Conservation (phyloP, 2,113 vertebrate species). For the Lycocorax pyrrhopterus region DNA sequence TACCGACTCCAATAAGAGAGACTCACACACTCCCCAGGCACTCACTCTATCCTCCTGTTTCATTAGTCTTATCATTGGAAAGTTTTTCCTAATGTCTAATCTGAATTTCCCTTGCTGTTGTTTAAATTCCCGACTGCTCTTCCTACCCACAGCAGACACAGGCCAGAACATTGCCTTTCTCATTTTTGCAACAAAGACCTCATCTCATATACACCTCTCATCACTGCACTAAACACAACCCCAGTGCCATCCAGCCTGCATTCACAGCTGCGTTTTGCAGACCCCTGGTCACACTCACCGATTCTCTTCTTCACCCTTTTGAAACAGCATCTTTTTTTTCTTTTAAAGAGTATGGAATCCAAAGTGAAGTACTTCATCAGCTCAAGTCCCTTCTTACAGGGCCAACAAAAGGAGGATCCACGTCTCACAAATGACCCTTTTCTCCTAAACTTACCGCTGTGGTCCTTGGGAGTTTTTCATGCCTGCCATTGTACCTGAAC, state of each 20-base stretch:
- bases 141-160: background rate
- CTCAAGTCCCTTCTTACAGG: background rate
- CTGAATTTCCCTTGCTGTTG: slow-evolving; percentile 14
- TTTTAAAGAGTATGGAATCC: background rate
- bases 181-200: background rate
- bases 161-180: background rate
- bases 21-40: slow-evolving; percentile 47
- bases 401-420: background rate
- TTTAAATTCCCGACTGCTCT: slow-evolving; percentile 5
- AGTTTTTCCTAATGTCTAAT: slow-evolving; percentile 55
- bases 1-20: slow-evolving; percentile 66
- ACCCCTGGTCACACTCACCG: background rate
- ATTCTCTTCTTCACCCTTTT: background rate
- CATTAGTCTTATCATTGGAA: slow-evolving; percentile 53
- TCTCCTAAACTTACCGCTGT: background rate
- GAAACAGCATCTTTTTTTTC: background rate
- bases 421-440: fast-evolving
- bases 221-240: background rate
- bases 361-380: background rate
- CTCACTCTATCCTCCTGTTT: slow-evolving; percentile 43
- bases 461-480: background rate
- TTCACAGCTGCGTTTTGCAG: background rate
- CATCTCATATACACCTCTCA: background rate
- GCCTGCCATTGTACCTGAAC: background rate
- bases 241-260: background rate